phyloP scores from a whole-genome alignment of 2,797 vertebrate genomes.

The Poecile montanus region DNA sequence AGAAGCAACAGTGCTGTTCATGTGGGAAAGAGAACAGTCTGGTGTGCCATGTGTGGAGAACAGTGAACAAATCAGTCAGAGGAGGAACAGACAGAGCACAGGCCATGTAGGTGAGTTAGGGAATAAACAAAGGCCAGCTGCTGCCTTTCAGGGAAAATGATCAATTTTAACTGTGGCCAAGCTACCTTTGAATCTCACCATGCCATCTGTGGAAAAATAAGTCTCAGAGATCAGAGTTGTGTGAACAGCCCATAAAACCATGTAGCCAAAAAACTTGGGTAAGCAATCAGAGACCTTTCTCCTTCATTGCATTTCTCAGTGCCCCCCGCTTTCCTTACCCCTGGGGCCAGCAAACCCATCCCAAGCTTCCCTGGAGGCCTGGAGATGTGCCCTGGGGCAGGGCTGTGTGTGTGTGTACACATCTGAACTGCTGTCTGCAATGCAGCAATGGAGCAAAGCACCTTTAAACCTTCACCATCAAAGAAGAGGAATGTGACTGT shows the following conservation, averaged over 20 bases:
- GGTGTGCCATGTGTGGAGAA: neutral
- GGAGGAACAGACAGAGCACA: neutral
- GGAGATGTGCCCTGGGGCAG: neutral
- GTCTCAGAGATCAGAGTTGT: neutral
- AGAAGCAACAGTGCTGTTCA: neutral
- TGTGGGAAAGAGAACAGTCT: neutral
- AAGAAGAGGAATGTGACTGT: neutral
- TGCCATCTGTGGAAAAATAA: neutral
- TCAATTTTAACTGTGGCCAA: neutral
- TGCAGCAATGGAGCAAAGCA: neutral
- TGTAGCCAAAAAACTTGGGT: neutral
- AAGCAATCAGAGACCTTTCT: neutral
- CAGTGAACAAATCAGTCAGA: neutral
- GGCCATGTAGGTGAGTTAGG: neutral
- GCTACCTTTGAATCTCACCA: neutral
- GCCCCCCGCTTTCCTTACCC: neutral
- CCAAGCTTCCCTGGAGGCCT: neutral
- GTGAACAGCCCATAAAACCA: rapidly evolving
- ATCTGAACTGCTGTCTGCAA: neutral
- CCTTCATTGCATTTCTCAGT: neutral
- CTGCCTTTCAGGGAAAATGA: neutral
- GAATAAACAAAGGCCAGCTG: neutral
- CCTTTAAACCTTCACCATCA: neutral
- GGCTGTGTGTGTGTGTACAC: neutral
- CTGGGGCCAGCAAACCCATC: neutral